Conservation (phyloP, 2,888 invertebrate genomes). For the Acleris holmiana region DNA sequence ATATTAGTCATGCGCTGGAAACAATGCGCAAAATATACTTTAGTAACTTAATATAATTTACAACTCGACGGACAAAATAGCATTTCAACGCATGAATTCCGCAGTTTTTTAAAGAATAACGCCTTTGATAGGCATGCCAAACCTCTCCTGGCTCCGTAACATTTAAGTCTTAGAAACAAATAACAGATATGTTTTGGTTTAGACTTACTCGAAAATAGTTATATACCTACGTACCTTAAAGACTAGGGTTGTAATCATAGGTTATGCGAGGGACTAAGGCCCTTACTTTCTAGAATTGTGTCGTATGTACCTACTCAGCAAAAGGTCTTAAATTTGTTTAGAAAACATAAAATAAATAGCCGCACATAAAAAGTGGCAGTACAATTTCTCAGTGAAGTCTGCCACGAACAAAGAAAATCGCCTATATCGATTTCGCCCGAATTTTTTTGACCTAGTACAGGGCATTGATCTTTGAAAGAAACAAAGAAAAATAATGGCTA, state of each 20-base stretch:
- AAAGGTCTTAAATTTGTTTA: slow-evolving; percentile 20
- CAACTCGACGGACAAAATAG: too few species aligned
- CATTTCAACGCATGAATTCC: too few species aligned
- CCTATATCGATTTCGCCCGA: slow-evolving; percentile 27
- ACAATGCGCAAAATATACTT: too few species aligned
- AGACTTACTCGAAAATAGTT: slow-evolving; percentile 1
- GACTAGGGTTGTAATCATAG: slow-evolving; percentile 22
- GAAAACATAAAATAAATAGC: slow-evolving; percentile 32
- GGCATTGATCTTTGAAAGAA: slow-evolving; percentile 2
- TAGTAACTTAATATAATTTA: too few species aligned
- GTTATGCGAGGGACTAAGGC: slow-evolving; percentile 25
- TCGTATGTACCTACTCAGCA: neutral
- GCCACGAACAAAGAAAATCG: slow-evolving; percentile 24
- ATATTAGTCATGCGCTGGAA: too few species aligned
- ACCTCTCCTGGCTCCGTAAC: neutral
- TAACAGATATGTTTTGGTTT: neutral
- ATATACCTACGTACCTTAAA: slow-evolving; percentile 15
- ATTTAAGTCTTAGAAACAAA: too few species aligned
- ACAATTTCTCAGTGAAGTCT: slow-evolving; percentile 28
- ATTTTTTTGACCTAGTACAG: slow-evolving; percentile 9
- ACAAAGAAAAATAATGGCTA: neutral
- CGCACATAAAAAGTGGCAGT: slow-evolving; percentile 28
- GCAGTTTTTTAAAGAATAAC: too few species aligned
- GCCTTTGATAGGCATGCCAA: too few species aligned
- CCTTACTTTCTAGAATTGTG: slow-evolving; percentile 6